Conservation (phyloP, 2,113 vertebrate species). For the Synchiropus splendidus region DNA sequence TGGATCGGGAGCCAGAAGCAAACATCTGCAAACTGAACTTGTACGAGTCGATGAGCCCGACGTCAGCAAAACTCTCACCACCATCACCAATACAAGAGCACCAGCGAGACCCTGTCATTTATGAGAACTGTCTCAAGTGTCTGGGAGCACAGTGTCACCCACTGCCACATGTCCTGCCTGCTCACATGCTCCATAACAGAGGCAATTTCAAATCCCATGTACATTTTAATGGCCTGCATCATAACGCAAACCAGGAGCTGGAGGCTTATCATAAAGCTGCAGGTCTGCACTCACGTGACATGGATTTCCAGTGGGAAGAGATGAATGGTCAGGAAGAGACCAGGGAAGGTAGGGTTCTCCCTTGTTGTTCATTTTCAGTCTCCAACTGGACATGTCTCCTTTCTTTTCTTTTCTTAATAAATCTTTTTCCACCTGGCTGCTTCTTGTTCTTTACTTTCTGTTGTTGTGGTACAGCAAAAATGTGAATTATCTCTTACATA, state of each 20-base stretch:
- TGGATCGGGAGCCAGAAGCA: slow-evolving; percentile 7
- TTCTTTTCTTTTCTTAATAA: no score
- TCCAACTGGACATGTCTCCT: neutral
- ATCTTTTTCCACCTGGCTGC: neutral
- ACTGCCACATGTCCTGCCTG: slow-evolving; percentile 5
- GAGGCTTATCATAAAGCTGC: slow-evolving; percentile 3
- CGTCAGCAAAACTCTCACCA: slow-evolving; percentile 17
- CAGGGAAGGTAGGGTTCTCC: slow-evolving; percentile 54
- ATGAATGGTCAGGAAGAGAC: slow-evolving; percentile 13
- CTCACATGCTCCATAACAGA: slow-evolving; percentile 3
- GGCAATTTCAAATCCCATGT: slow-evolving; percentile 1
- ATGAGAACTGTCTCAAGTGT: slow-evolving; percentile 64
- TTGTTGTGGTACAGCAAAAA: no score
- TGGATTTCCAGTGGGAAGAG: slow-evolving; percentile 13
- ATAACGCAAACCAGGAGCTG: slow-evolving; percentile 10
- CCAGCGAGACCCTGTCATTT: slow-evolving; percentile 27
- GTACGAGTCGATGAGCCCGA: slow-evolving; percentile 55
- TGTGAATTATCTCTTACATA: no score
- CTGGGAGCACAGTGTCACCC: slow-evolving; percentile 30
- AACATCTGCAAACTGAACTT: slow-evolving; percentile 16
- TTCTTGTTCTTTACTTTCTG: no score
- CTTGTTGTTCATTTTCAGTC: neutral
- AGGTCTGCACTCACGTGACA: slow-evolving; percentile 2
- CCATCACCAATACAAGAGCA: neutral
- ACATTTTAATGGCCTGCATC: slow-evolving; percentile 1